These are phyloP conservation scores for Leptoclinus maculatus DNA, from an alignment of 2,797 vertebrate species.

Conservation along the genomic window DNA sequence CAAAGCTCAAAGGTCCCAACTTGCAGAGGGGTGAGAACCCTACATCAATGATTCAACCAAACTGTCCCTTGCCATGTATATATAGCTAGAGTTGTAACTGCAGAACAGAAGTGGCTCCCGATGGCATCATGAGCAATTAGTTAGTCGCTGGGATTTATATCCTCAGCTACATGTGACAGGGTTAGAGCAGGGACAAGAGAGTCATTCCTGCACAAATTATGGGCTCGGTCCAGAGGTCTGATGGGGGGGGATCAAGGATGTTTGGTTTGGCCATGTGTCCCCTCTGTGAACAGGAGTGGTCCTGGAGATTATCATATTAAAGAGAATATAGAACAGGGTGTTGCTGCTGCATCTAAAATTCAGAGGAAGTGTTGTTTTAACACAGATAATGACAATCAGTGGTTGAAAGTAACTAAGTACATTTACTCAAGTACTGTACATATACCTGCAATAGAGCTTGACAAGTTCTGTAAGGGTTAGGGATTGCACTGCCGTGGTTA, in stretches of 20 bases:
- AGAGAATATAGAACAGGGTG: background rate
- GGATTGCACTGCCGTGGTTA: background rate
- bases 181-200: conserved; percentile 11
- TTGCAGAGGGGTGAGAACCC: conserved; percentile 49
- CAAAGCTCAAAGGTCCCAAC: conserved; percentile 72
- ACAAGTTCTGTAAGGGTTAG: background rate
- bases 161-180: conserved; percentile 32
- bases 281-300: conserved; percentile 3
- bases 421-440: background rate
- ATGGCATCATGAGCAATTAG: conserved; percentile 34
- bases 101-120: conserved; percentile 17
- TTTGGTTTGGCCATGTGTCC: conserved; percentile 1
- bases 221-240: conserved; percentile 18
- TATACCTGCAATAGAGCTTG: background rate
- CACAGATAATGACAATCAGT: background rate
- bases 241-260: conserved; percentile 37
- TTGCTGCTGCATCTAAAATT: background rate
- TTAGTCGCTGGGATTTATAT: conserved; percentile 34
- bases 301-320: conserved; percentile 3
- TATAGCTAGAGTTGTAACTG: conserved; percentile 48
- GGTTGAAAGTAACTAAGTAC: background rate
- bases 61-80: conserved; percentile 54
- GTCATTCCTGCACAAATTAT: conserved; percentile 29
- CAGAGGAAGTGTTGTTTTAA: background rate
- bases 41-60: conserved; percentile 52